These are phyloP conservation scores for Pedionomus torquatus DNA, from an alignment of 2,113 vertebrate species.

Conservation along the genomic window DNA sequence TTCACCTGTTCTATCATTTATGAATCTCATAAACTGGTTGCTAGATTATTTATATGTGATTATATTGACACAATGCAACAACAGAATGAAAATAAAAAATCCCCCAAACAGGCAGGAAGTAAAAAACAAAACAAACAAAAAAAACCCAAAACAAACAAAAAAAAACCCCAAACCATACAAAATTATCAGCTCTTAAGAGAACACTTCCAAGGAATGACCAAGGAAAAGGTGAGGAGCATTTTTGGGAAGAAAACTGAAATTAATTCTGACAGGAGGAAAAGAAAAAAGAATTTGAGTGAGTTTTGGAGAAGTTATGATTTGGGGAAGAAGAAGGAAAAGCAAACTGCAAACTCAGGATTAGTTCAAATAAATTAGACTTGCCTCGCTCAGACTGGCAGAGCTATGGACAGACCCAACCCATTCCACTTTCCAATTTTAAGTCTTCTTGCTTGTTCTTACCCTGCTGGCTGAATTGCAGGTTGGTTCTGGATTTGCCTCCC, in stretches of 20 bases:
- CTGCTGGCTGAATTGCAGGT: background rate
- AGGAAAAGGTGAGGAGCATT: background rate
- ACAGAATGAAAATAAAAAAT: background rate
- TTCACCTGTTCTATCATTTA: background rate
- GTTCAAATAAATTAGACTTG: background rate
- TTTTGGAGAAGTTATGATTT: background rate
- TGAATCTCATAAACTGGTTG: background rate
- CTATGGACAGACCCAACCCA: background rate
- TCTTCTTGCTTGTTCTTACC: background rate
- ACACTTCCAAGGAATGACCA: background rate
- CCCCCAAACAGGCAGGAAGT: background rate
- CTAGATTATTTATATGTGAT: background rate
- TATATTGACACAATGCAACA: background rate
- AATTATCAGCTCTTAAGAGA: background rate
- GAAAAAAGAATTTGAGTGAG: background rate
- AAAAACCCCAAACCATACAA: fast-evolving
- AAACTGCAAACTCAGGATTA: background rate
- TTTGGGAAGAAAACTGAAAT: background rate
- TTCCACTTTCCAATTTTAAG: background rate
- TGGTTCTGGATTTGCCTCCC: background rate
- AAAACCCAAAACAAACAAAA: fast-evolving
- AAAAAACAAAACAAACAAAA: background rate
- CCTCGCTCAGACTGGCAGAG: background rate
- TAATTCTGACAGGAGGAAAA: background rate
- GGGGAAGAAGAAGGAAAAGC: background rate